These are phyloP conservation scores for Microtus richardsoni DNA, from an alignment of 2,113 vertebrate species.

Conservation along the genomic window DNA sequence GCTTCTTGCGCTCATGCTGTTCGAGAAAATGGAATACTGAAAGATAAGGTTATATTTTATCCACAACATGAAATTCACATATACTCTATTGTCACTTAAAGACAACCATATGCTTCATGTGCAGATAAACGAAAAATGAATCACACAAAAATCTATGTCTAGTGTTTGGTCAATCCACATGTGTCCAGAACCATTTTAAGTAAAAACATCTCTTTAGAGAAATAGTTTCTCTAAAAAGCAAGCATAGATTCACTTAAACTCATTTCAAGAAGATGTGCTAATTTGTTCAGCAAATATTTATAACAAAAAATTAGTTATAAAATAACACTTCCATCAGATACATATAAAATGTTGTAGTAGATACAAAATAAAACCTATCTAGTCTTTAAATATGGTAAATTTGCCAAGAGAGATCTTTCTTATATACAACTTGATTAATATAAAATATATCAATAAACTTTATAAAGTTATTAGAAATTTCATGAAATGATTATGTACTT, in stretches of 20 bases:
- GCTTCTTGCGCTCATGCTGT: neutral
- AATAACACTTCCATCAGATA: neutral
- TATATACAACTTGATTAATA: neutral
- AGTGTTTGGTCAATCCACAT: neutral
- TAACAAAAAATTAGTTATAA: neutral
- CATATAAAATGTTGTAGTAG: neutral
- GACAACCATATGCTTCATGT: neutral
- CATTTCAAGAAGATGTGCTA: neutral
- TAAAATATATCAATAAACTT: neutral
- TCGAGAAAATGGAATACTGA: neutral
- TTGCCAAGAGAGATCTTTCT: neutral
- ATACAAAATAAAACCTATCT: neutral
- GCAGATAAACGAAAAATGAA: neutral
- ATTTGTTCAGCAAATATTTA: neutral
- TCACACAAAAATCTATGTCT: neutral
- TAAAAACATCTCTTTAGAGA: neutral
- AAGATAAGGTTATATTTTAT: neutral
- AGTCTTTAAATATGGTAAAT: neutral
- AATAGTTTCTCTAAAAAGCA: neutral
- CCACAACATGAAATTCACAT: neutral
- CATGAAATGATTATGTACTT: neutral
- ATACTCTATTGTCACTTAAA: neutral
- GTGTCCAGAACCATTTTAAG: neutral
- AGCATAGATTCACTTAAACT: neutral
- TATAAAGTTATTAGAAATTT: neutral